These are phyloP conservation scores for Blomia tropicalis DNA, from an alignment of 2,888 invertebrate genomes.

Conservation along the genomic window DNA sequence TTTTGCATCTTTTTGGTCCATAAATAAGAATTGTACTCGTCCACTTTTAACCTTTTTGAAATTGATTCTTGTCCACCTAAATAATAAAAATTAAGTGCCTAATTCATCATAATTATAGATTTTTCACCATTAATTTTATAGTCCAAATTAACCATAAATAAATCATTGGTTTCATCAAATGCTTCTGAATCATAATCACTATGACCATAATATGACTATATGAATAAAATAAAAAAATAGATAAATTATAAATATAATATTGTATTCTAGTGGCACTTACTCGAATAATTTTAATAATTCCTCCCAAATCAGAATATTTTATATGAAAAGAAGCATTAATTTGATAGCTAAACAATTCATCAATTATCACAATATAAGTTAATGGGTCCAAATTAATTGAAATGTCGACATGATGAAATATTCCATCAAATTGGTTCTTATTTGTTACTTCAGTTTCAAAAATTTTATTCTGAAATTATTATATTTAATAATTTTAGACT, in stretches of 20 bases:
- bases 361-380: conserved; percentile 17
- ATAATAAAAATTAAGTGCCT: too few species aligned
- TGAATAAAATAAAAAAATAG: not conserved
- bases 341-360: not conserved
- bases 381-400: conserved; percentile 2
- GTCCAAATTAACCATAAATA: conserved; percentile 2
- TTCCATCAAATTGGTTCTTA: not conserved
- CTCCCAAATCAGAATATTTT: not conserved
- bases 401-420: conserved; percentile 5
- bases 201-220: conserved; percentile 8
- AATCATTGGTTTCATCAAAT: not conserved
- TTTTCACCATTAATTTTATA: not conserved
- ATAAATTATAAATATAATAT: too few species aligned
- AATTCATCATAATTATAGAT: too few species aligned
- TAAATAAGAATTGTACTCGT: not conserved
- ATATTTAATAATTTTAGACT: not conserved
- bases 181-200: conserved; percentile 20
- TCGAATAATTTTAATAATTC: conserved; percentile 7
- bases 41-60: too few species aligned
- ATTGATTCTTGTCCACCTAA: too few species aligned
- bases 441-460: not conserved
- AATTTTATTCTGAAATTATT: not conserved
- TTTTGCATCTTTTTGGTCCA: conserved; percentile 5
- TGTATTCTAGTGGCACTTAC: conserved; percentile 5
- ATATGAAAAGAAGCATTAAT: not conserved